These are phyloP conservation scores for Panthera uncia DNA, from an alignment of 2,113 vertebrate species.

Conservation along the genomic window DNA sequence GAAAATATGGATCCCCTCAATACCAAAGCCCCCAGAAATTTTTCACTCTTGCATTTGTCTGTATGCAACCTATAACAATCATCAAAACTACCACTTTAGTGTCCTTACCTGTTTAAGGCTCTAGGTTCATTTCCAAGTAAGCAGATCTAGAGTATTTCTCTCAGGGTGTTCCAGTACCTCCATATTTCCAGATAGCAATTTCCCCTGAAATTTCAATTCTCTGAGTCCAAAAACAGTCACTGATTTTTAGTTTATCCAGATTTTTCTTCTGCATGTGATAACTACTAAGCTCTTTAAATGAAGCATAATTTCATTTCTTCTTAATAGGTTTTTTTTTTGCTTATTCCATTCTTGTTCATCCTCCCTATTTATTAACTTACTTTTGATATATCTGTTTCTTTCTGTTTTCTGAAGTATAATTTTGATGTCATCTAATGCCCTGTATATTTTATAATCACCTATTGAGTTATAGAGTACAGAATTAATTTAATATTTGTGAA, in stretches of 20 bases:
- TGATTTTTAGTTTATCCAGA: background rate
- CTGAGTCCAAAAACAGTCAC: background rate
- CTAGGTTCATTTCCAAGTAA: background rate
- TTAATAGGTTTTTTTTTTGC: accelerated
- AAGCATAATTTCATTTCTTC: background rate
- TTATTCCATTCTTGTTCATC: background rate
- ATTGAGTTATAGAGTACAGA: background rate
- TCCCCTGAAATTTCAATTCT: background rate
- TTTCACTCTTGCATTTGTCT: background rate
- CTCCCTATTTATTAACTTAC: background rate
- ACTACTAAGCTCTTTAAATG: background rate
- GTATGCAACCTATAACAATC: too few relatives aligned
- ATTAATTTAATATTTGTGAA: constrained; percentile 13
- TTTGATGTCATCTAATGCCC: background rate
- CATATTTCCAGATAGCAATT: accelerated
- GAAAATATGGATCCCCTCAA: accelerated
- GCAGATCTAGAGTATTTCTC: background rate
- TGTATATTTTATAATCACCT: background rate
- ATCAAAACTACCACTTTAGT: background rate
- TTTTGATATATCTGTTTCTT: background rate
- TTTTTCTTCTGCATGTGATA: background rate
- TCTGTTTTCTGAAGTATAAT: background rate
- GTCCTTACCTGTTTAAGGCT: background rate
- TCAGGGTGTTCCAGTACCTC: background rate
- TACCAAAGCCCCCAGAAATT: background rate